These are phyloP conservation scores for Sesamia inferens DNA, from an alignment of 2,888 invertebrate genomes.

Conservation along the genomic window DNA sequence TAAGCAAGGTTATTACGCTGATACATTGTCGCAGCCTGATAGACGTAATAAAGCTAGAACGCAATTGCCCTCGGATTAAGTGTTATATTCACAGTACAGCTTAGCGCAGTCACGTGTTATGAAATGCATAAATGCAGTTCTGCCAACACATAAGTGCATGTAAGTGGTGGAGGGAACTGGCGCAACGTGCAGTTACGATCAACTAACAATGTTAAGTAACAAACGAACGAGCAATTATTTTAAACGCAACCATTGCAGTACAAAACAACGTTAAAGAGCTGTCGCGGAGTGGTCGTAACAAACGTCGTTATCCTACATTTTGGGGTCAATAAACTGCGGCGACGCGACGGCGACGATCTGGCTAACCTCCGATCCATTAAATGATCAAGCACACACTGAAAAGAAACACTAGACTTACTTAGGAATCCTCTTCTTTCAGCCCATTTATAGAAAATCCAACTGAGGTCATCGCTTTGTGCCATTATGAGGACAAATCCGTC, in stretches of 20 bases:
- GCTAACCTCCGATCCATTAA: conserved; percentile 76
- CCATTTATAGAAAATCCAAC: conserved; percentile 50
- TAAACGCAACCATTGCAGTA: conserved; percentile 78
- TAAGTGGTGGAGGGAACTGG: conserved; percentile 43
- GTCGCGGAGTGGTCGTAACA: conserved; percentile 80
- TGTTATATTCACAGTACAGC: conserved; percentile 47
- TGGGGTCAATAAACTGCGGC: conserved; percentile 84
- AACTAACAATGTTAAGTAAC: conserved; percentile 66
- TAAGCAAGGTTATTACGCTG: conserved; percentile 21
- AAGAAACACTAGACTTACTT: conserved; percentile 47
- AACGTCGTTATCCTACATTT: conserved; percentile 87
- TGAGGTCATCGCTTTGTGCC: conserved; percentile 37
- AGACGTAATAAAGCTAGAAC: conserved; percentile 43
- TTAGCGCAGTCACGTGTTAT: conserved; percentile 46
- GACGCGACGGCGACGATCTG: conserved; percentile 78
- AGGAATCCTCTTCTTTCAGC: conserved; percentile 40
- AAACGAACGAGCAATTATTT: conserved; percentile 78
- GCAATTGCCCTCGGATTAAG: conserved; percentile 51
- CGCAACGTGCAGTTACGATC: conserved; percentile 42
- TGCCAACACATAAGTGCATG: conserved; percentile 46
- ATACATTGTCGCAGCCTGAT: conserved; percentile 41
- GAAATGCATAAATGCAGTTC: conserved; percentile 50
- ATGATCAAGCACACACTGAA: conserved; percentile 70
- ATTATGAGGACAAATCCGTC: conserved; percentile 32
- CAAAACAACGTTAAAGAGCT: conserved; percentile 77